These are phyloP conservation scores for Agriopis aurantiaria DNA, from an alignment of 2,888 invertebrate genomes.

Conservation along the genomic window DNA sequence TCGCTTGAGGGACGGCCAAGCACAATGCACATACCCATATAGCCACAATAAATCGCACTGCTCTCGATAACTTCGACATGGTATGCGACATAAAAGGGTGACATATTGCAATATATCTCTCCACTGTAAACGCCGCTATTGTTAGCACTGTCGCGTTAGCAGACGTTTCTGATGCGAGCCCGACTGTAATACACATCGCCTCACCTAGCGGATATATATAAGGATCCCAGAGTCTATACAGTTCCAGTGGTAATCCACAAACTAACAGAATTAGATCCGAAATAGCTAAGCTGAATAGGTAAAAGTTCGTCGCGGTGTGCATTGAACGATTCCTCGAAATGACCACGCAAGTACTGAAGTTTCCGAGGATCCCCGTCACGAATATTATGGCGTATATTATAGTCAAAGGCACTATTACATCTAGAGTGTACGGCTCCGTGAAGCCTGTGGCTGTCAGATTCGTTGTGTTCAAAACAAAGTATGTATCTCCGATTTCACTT, in stretches of 20 bases:
- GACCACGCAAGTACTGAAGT: conserved; percentile 92
- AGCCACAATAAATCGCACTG: conserved; percentile 90
- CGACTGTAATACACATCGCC: conserved; percentile 90
- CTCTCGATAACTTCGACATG: conserved; percentile 93
- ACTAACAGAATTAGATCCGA: conserved; percentile 91
- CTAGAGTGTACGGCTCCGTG: conserved; percentile 84
- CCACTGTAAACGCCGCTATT: conserved; percentile 95
- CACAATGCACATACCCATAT: conserved; percentile 93
- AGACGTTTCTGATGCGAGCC: conserved; percentile 94
- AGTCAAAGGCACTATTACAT: conserved; percentile 89
- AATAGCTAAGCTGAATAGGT: conserved; percentile 92
- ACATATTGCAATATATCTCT: conserved; percentile 95
- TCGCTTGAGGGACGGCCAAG: conserved; percentile 92
- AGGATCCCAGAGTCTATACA: conserved; percentile 91
- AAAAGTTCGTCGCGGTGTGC: conserved; percentile 95
- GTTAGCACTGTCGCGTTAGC: conserved; percentile 94
- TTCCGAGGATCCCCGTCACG: conserved; percentile 91
- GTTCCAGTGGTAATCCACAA: conserved; percentile 93
- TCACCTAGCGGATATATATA: conserved; percentile 92
- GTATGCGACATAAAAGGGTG: conserved; percentile 94
- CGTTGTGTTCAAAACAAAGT: conserved; percentile 60
- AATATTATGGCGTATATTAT: conserved; percentile 89
- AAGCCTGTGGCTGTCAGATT: conserved; percentile 62
- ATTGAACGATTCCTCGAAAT: conserved; percentile 91
- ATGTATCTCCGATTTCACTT: conserved; percentile 56